Percentiles rank a stretch among this genome's conserved stretches.
These are phyloP conservation scores for Cantharis lateralis DNA, from an alignment of 2,888 invertebrate genomes.

Conservation along the genomic window DNA sequence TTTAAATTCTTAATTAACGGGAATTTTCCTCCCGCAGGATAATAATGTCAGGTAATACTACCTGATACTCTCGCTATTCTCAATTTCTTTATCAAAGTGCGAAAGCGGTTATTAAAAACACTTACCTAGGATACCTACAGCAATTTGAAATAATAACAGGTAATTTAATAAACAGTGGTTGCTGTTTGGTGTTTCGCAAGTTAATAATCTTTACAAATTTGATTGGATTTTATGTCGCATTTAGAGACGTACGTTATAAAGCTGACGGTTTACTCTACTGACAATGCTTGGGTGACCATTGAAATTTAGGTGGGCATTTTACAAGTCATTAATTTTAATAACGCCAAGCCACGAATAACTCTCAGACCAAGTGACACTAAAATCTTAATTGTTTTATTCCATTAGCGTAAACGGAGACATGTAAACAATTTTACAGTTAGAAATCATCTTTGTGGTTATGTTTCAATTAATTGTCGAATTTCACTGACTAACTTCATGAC, in stretches of 20 bases:
- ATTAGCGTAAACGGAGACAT: background rate
- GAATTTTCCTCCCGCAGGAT: constrained; percentile 19
- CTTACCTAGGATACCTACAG: background rate
- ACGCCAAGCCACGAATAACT: background rate
- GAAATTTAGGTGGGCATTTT: constrained; percentile 1
- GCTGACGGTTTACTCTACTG: background rate
- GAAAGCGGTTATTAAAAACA: constrained; percentile 5
- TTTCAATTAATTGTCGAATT: background rate
- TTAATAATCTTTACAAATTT: background rate
- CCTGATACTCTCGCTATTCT: constrained; percentile 12
- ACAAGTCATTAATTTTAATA: background rate
- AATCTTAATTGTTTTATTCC: background rate
- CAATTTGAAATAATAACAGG: background rate
- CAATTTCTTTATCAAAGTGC: constrained; percentile 9
- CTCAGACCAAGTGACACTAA: background rate
- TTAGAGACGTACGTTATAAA: background rate
- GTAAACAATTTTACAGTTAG: background rate
- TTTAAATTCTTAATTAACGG: constrained; percentile 29
- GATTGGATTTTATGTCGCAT: background rate
- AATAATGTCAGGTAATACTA: constrained; percentile 21
- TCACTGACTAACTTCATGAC: background rate
- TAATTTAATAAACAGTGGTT: background rate
- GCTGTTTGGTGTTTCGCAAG: background rate
- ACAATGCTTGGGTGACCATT: background rate
- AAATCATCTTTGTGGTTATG: background rate